Evolutionary conservation across 23 tunicate genomes (phyloP).

Genomic region (Botrylloides violaceus): DNA sequence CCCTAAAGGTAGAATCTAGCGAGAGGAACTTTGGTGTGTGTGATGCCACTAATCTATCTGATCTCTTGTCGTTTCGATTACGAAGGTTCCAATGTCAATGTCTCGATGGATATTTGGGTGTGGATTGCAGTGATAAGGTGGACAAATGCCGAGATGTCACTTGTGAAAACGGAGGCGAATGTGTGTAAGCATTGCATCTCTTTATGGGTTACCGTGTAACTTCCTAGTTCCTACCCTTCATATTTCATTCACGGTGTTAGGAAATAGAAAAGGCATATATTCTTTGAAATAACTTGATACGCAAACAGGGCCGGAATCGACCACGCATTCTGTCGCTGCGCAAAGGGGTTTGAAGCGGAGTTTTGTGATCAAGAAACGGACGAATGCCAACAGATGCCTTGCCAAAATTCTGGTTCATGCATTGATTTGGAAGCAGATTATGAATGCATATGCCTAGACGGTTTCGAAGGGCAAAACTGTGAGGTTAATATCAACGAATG

Average conservation of each 20-base stretch:
- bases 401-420: slow-evolving; percentile 24
- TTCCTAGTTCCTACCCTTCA: no score
- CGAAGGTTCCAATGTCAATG: slow-evolving; percentile 3
- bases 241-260: no score
- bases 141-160: slow-evolving; percentile 4
- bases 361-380: slow-evolving; percentile 22
- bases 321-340: slow-evolving; percentile 11
- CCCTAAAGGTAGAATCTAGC: no score
- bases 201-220: no score
- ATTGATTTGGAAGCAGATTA: slow-evolving; percentile 19
- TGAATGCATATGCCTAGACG: slow-evolving; percentile 2
- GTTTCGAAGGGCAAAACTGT: slow-evolving; percentile 22
- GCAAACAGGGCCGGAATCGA: slow-evolving; percentile 17
- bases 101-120: slow-evolving; percentile 12
- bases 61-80: no score
- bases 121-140: not conserved
- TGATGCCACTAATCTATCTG: no score
- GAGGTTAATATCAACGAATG: slow-evolving; percentile 11
- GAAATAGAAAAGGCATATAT: no score
- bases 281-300: no score
- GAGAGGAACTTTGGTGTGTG: no score
- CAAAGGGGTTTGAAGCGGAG: slow-evolving; percentile 14
- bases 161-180: slow-evolving; percentile 8
- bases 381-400: slow-evolving; percentile 22
- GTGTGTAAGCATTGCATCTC: not conserved